Conservation (phyloP, 2,797 vertebrate species). For the Myotis findleyi region DNA sequence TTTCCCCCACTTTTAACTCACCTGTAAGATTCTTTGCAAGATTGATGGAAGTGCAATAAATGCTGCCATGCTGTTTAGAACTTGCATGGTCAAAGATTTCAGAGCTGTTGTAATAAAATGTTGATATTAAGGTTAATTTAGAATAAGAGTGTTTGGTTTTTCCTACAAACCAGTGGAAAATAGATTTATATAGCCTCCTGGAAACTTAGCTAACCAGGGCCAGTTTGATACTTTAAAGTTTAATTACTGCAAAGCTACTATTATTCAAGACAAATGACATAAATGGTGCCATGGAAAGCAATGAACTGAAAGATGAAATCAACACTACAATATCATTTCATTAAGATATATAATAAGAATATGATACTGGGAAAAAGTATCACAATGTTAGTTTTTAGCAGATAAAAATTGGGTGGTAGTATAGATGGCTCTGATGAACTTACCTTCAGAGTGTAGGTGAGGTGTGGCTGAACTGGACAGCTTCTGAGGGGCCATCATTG, state of each 20-base stretch:
- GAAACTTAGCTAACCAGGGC: slow-evolving; percentile 37
- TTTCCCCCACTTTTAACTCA: slow-evolving; percentile 77
- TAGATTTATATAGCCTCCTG: neutral
- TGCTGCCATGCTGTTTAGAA: slow-evolving; percentile 96
- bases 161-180: slow-evolving; percentile 10
- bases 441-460: slow-evolving; percentile 91
- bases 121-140: slow-evolving; percentile 64
- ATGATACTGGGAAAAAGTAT: neutral
- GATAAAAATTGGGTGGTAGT: neutral
- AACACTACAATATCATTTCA: neutral
- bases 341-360: neutral
- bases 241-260: neutral
- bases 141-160: slow-evolving; percentile 36
- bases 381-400: neutral
- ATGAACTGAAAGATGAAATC: neutral
- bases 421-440: slow-evolving; percentile 56
- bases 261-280: slow-evolving; percentile 6
- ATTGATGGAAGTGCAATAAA: slow-evolving; percentile 96
- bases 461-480: slow-evolving; percentile 86
- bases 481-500: slow-evolving; percentile 97
- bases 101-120: slow-evolving; percentile 89
- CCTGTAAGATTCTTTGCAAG: slow-evolving; percentile 96
- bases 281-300: neutral
- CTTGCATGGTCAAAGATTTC: slow-evolving; percentile 96
- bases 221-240: slow-evolving; percentile 55